Conservation (phyloP, 1,140 invertebrate genomes). For the Odontomachus brunneus region DNA sequence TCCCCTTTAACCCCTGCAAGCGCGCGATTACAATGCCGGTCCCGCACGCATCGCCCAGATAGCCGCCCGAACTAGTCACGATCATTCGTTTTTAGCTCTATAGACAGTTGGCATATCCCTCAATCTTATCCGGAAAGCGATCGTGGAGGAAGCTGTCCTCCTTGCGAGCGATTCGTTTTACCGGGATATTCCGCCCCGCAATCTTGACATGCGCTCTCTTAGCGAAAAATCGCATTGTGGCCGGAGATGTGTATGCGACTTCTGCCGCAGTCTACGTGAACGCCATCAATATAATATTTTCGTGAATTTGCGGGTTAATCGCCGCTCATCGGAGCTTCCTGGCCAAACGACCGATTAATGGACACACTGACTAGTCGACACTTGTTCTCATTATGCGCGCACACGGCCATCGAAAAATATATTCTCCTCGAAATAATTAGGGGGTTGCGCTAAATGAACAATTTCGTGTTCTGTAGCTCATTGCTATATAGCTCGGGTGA, state of each 20-base stretch:
- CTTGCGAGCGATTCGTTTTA: too few species aligned
- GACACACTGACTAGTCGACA: constrained; percentile 1
- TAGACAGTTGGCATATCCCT: constrained; percentile 28
- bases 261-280: not conserved
- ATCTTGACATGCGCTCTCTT: too few species aligned
- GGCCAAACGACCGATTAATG: not conserved
- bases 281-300: not conserved
- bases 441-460: too few species aligned
- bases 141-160: too few species aligned
- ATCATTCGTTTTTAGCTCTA: not conserved
- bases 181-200: too few species aligned
- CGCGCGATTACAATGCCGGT: constrained; percentile 36
- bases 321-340: not conserved
- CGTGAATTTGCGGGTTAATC: not conserved
- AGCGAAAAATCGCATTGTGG: too few species aligned
- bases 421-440: too few species aligned
- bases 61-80: not conserved
- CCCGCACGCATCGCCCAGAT: not conserved
- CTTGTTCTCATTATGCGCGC: not conserved
- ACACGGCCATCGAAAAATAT: not conserved
- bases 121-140: constrained; percentile 16
- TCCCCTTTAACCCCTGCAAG: not conserved
- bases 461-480: too few species aligned
- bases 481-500: too few species aligned
- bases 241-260: not conserved